A percentile compares a stretch with the other conserved stretches of the same genome.
Evolutionary conservation across 2,888 invertebrate species (phyloP).

Genomic region (Apoda limacodes): DNA sequence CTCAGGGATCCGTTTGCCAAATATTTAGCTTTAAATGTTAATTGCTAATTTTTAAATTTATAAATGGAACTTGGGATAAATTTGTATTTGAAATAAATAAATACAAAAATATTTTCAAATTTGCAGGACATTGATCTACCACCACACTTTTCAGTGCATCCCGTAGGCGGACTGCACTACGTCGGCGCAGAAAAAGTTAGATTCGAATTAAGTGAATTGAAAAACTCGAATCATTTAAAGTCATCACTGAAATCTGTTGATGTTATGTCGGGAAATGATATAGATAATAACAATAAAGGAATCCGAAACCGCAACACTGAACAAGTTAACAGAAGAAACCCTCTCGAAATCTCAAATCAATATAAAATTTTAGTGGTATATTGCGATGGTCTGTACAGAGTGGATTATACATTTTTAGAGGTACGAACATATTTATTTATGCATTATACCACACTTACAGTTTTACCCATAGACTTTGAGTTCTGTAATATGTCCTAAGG

Average conservation of each 20-base stretch:
- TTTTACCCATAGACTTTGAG: too few relatives aligned
- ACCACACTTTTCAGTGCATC: slow-evolving; percentile 46
- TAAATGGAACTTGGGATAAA: too few relatives aligned
- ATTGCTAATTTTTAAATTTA: too few relatives aligned
- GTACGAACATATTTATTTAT: too few relatives aligned
- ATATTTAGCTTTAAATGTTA: too few relatives aligned
- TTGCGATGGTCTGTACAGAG: slow-evolving; percentile 69
- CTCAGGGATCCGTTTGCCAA: too few relatives aligned
- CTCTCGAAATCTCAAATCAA: slow-evolving; percentile 18
- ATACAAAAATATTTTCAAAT: too few relatives aligned
- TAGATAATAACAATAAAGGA: not conserved
- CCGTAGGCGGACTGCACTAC: slow-evolving; percentile 50
- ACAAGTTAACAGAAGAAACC: slow-evolving; percentile 6
- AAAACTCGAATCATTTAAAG: too few relatives aligned
- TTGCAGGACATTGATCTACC: slow-evolving; percentile 36
- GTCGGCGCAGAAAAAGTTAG: slow-evolving; percentile 53
- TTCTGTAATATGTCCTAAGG: too few relatives aligned
- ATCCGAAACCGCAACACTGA: slow-evolving; percentile 6
- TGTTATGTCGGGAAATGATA: slow-evolving; percentile 7
- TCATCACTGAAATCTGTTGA: slow-evolving; percentile 26
- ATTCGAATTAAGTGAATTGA: slow-evolving; percentile 32
- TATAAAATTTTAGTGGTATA: slow-evolving; percentile 66
- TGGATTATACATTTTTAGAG: slow-evolving; percentile 78
- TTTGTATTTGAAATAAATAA: too few relatives aligned
- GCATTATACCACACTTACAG: too few relatives aligned